Percentiles rank a stretch among this genome's conserved stretches.
Evolutionary conservation across 2,113 vertebrate species (phyloP).

Genomic region (Perccottus glenii): DNA sequence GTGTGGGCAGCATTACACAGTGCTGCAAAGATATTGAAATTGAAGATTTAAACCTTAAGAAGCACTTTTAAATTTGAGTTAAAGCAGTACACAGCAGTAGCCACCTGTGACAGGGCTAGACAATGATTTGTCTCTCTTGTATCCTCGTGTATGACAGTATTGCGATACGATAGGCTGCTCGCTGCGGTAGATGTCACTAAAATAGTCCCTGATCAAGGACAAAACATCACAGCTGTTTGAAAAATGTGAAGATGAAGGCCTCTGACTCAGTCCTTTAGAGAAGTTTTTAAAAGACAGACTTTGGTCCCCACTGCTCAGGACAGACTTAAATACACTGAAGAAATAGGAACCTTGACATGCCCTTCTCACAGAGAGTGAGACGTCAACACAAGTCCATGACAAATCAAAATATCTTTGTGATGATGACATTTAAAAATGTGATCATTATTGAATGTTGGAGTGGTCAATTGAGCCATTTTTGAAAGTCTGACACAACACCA

Average conservation of each 20-base stretch:
- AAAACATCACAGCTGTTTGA: slow-evolving; percentile 13
- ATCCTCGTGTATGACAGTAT: slow-evolving; percentile 31
- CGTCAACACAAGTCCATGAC: slow-evolving; percentile 4
- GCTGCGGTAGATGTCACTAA: slow-evolving; percentile 29
- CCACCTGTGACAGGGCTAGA: slow-evolving; percentile 13
- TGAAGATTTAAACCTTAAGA: too few species aligned
- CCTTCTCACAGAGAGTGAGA: slow-evolving; percentile 10
- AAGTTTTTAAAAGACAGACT: slow-evolving; percentile 29
- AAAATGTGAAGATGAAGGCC: slow-evolving; percentile 12
- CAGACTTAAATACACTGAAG: slow-evolving; percentile 4
- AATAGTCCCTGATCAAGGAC: slow-evolving; percentile 27
- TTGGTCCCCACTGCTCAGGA: slow-evolving; percentile 19
- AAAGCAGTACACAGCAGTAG: neutral
- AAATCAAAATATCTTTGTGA: slow-evolving; percentile 10
- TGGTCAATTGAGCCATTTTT: neutral
- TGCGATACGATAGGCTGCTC: slow-evolving; percentile 29
- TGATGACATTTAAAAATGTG: slow-evolving; percentile 6
- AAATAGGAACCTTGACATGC: slow-evolving; percentile 46
- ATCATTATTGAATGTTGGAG: slow-evolving; percentile 3
- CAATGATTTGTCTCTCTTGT: slow-evolving; percentile 21
- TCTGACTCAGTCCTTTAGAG: slow-evolving; percentile 33
- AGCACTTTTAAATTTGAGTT: too few species aligned
- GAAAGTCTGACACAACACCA: too few species aligned
- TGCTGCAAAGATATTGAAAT: too few species aligned
- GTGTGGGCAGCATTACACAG: too few species aligned